Percentiles rank a stretch among this genome's conserved stretches.
phyloP scores from a whole-genome alignment of 2,888 invertebrate species.

The Carterocephalus palaemon region DNA sequence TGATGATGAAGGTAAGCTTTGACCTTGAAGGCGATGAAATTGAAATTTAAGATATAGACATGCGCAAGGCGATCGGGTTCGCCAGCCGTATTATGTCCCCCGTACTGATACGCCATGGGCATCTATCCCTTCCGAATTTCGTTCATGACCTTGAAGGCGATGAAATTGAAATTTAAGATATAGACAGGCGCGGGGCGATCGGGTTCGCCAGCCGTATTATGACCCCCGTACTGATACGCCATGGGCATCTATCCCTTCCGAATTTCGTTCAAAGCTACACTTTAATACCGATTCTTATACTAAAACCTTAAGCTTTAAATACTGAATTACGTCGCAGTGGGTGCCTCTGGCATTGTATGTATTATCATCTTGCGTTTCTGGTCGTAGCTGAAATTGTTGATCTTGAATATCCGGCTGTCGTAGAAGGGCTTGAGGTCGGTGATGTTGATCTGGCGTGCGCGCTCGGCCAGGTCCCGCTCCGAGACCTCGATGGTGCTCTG shows the following conservation, averaged over 20 bases:
- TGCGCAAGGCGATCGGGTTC: too few species aligned
- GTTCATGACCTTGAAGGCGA: too few species aligned
- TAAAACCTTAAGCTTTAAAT: slow-evolving; percentile 18
- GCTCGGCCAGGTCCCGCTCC: slow-evolving; percentile 81
- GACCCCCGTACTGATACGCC: too few species aligned
- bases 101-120: too few species aligned
- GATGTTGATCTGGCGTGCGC: slow-evolving; percentile 95
- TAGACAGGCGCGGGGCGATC: slow-evolving; percentile 24
- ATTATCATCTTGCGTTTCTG: slow-evolving; percentile 89
- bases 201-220: too few species aligned
- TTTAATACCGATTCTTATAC: not conserved
- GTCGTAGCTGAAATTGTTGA: slow-evolving; percentile 93
- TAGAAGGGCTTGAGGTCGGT: slow-evolving; percentile 94
- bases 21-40: too few species aligned
- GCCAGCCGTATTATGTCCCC: too few species aligned
- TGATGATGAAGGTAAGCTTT: too few species aligned
- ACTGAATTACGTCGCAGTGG: slow-evolving; percentile 43
- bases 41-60: too few species aligned
- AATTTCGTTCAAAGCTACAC: too few species aligned
- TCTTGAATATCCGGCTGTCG: slow-evolving; percentile 91
- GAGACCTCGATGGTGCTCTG: slow-evolving; percentile 88
- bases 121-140: too few species aligned
- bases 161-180: slow-evolving; percentile 20
- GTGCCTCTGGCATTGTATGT: slow-evolving; percentile 85
- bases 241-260: too few species aligned